Evolutionary conservation across 2,888 invertebrate genomes (phyloP), one percentile per base, ranked within the genome.

Genomic region (Dasypogon diadema): DNA sequence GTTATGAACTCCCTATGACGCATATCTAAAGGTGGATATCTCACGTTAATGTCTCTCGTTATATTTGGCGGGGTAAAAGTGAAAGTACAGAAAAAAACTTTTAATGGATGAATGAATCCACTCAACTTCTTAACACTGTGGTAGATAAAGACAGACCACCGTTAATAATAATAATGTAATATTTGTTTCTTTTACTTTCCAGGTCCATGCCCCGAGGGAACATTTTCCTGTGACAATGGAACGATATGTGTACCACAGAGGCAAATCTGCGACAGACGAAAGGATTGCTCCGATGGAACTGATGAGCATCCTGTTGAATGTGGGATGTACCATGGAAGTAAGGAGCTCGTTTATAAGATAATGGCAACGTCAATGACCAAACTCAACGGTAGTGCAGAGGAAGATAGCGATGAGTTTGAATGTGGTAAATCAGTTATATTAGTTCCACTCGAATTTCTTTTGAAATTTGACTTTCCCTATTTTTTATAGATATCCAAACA

Each of bases 181-280:
- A 8, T 21, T 22, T 77, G n/a, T 60, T 63, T 68, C 30, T 75
- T 18, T 58, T 51, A 30, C 8, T 77, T 77, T 75, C 3, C 81
- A 89, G 89, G 88, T 79, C 82, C 85, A 48, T 89, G 89, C 81
- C 88, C 88, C 83, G 84, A 81, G 84, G 89, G 89, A 79, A 88
- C 88, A 58, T 89, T 89, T 81, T 83, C 87, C 55, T 90, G 90
- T 80, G 83, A 84, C 77, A 88, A 88, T 80, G 88, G 86, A 70
- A 84, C 86, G 5, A 80, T 84, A 75, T 90, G 90, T 81, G 85
- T 89, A 75, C 87, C 88, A 6, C 89, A 89, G 82, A 85, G 87
- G 77, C 85, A 86, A 77, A 87, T 88, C 83, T 90, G 90, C 82
- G 87, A 90, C 81, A 83, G 84, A 8, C 81, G 83, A 51, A 14